Percentiles rank a stretch among this genome's conserved stretches.
These are phyloP conservation scores for Coccyzus lansbergi DNA, from an alignment of 2,797 vertebrate genomes.

Conservation along the genomic window DNA sequence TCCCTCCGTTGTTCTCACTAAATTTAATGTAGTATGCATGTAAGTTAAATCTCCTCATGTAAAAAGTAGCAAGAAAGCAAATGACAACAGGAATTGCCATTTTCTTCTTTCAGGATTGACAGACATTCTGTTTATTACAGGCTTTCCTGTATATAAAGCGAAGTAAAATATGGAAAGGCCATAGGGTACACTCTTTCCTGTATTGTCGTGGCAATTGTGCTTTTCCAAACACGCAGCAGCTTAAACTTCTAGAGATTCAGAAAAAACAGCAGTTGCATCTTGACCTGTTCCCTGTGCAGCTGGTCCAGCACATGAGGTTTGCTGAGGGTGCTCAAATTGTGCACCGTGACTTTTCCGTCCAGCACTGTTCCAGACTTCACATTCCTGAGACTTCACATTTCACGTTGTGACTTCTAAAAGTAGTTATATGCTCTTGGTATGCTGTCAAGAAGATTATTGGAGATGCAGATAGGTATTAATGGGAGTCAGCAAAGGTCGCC, in stretches of 20 bases:
- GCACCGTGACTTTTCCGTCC: neutral
- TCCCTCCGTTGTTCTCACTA: neutral
- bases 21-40: neutral
- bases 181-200: neutral
- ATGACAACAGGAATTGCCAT: neutral
- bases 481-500: neutral
- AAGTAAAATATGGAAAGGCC: neutral
- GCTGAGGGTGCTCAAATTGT: neutral
- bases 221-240: neutral
- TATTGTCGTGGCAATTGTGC: neutral
- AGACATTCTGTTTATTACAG: neutral
- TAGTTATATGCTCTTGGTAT: neutral
- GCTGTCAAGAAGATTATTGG: neutral
- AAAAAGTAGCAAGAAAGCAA: neutral
- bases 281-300: neutral
- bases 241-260: neutral
- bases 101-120: neutral
- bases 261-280: neutral
- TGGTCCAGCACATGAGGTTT: neutral
- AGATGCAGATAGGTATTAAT: neutral
- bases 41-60: neutral
- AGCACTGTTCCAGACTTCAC: neutral
- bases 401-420: neutral
- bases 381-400: neutral
- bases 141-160: slow-evolving; percentile 20